Percentiles rank a stretch among this genome's conserved stretches.
Evolutionary conservation across 2,797 vertebrate species (phyloP).

Genomic region (Apodemus agrarius): DNA sequence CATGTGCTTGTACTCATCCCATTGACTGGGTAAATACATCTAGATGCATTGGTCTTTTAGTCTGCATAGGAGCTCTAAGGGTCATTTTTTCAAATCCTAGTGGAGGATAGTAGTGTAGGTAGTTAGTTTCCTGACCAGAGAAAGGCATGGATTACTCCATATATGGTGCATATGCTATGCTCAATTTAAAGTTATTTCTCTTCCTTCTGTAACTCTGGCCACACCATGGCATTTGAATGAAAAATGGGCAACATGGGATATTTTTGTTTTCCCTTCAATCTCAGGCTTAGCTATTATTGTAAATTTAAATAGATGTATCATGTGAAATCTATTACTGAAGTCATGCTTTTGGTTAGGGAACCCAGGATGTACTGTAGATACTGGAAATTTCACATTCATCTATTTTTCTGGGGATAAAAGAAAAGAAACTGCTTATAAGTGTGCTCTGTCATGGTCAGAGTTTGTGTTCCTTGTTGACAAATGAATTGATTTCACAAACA

Average conservation of each 20-base stretch:
- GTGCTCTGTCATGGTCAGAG: neutral
- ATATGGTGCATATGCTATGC: neutral
- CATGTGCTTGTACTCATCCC: neutral
- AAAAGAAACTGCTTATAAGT: neutral
- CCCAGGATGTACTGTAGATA: neutral
- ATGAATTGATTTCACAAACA: neutral
- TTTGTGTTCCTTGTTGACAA: neutral
- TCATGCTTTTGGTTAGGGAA: neutral
- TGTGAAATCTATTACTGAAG: neutral
- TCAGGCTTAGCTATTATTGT: constrained; percentile 28
- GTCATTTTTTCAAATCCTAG: neutral
- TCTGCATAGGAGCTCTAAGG: neutral
- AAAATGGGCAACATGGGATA: neutral
- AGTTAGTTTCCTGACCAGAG: neutral
- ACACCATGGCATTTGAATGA: neutral
- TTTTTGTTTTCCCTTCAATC: neutral
- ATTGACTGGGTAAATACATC: neutral
- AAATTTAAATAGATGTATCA: neutral
- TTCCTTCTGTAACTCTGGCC: neutral
- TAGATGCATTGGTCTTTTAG: neutral
- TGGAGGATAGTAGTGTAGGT: neutral
- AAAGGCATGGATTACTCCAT: neutral
- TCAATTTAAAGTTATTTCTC: neutral
- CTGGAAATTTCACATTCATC: neutral
- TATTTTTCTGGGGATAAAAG: neutral